These are phyloP conservation scores for Neoascia interrupta DNA, from an alignment of 2,888 invertebrate genomes.

Conservation along the genomic window DNA sequence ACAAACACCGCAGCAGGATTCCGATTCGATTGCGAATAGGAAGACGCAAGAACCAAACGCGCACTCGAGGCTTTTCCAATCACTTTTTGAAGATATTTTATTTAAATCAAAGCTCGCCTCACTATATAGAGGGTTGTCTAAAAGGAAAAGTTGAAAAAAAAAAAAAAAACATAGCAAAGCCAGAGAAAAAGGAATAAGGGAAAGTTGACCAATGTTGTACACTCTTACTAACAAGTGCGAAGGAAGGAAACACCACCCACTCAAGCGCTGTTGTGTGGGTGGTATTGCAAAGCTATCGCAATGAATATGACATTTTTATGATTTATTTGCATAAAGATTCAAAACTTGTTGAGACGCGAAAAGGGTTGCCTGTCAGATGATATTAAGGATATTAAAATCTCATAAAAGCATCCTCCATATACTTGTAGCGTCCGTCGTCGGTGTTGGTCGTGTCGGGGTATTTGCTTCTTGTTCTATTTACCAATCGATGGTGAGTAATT, in stretches of 20 bases:
- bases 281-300: constrained; percentile 18
- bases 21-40: constrained; percentile 15
- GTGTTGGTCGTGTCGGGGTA: no score
- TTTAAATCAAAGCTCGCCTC: constrained; percentile 53
- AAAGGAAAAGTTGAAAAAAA: no score
- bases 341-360: constrained; percentile 31
- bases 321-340: constrained; percentile 44
- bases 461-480: no score
- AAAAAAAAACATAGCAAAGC: no score
- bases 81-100: constrained; percentile 58
- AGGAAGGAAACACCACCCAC: constrained; percentile 4
- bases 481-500: no score
- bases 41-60: neutral
- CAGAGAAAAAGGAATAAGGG: neutral
- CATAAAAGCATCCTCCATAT: no score
- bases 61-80: constrained; percentile 38
- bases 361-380: constrained; percentile 22
- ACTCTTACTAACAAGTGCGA: no score
- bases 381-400: constrained; percentile 21
- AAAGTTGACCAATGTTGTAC: no score
- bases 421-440: no score
- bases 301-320: constrained; percentile 41
- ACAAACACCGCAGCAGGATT: neutral
- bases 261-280: neutral
- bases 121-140: neutral